Conservation (phyloP, 1,140 invertebrate genomes). For the Aphidius ervi region DNA sequence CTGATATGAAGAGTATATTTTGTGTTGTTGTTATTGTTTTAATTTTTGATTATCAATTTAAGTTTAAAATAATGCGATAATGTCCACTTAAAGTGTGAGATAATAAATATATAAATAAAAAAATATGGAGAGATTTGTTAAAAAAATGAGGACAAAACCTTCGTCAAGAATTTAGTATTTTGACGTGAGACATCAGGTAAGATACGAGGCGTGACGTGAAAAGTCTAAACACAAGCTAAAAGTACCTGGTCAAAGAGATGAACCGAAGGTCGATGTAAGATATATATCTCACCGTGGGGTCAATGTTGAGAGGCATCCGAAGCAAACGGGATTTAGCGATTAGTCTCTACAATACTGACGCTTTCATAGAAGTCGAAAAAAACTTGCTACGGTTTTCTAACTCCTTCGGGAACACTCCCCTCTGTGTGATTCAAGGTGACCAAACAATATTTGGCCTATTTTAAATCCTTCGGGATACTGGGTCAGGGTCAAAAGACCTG, state of each 20-base stretch:
- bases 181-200: slow-evolving; percentile 24
- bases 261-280: slow-evolving; percentile 16
- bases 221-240: slow-evolving; percentile 13
- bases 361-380: background rate
- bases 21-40: no score
- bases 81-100: no score
- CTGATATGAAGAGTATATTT: no score
- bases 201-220: slow-evolving; percentile 28
- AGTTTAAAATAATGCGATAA: no score
- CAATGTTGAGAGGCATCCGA: background rate
- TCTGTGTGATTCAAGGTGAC: background rate
- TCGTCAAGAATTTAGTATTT: slow-evolving; percentile 26
- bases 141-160: background rate
- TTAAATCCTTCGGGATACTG: slow-evolving; percentile 11
- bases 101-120: no score
- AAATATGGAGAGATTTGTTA: background rate
- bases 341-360: slow-evolving; percentile 19
- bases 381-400: background rate
- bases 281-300: slow-evolving; percentile 25
- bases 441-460: background rate
- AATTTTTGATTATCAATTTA: no score
- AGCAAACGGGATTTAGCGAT: slow-evolving; percentile 36
- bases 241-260: slow-evolving; percentile 20
- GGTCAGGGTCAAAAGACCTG: slow-evolving; percentile 11
- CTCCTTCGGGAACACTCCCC: slow-evolving; percentile 4